Base-by-base conservation (phyloP, 1,140 invertebrate genomes). In the Leucophenga varia region DNA sequence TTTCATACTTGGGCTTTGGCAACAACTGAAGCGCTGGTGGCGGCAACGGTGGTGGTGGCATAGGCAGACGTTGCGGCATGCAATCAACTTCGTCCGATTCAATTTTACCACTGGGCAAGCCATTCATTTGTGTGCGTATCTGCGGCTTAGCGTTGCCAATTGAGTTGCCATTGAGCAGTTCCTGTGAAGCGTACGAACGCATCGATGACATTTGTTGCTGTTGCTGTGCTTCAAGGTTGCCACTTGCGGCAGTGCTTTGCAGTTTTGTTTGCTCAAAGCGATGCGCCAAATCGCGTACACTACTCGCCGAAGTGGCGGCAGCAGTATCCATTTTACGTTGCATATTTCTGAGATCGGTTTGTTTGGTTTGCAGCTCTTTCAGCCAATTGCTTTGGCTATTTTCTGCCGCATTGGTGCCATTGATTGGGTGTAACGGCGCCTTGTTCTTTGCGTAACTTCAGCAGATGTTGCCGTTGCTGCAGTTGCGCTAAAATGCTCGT, bases 301-400 rank as follows among this genome's bases (percentile, higher is more conserved):
- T 74, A 55, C 76, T 74, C 61, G 73, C 47, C 21, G 63, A 57
- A 19, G 44, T 34, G 6, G 34, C 25, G n/a, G 42, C 34, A 6
- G 50, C 37, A n/a, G 51, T 57, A 35, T 58, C 59, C 40, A 54
- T 55, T 22, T 72, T 68, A 7, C 58, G 54, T 39, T 75, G 74
- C 52, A 82, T 84, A 43, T 86, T 81, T 58, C 81, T 80, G 34
- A 86, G 76, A 25, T 86, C 84, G 6, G 82, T 82, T 76, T 89
- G 86, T 75, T 89, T 88, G 2, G 84, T 84, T 76, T 91, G 88
- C 10, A 91, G 63, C 65, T 91, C 89, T 64, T 83, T 83, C 12
- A 92, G 65, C 86, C 88, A 90, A 16, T 80, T 83, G 57, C 87
- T n/a, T 37, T 17, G 35, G 35, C 22, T 25, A 10, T 25, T 10